phyloP scores from a whole-genome alignment of 2,113 vertebrate genomes.

The Microcebus murinus region DNA sequence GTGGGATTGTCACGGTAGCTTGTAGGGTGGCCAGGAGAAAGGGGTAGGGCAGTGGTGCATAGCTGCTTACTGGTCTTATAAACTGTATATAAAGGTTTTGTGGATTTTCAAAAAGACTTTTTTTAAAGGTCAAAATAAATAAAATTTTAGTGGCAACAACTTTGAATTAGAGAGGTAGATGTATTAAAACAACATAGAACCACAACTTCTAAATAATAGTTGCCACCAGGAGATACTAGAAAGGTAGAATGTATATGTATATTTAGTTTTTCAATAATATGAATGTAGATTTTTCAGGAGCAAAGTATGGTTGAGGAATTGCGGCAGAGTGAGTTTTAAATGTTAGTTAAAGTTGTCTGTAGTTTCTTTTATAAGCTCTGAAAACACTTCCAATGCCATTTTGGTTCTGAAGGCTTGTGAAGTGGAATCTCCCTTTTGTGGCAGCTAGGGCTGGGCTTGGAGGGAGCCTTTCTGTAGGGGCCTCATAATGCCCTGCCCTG shows the following conservation, averaged over 20 bases:
- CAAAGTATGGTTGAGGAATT: neutral
- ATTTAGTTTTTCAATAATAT: neutral
- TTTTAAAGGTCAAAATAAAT: conserved; percentile 51
- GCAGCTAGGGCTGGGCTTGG: neutral
- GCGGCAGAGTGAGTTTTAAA: conserved; percentile 14
- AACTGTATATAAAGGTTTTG: conserved; percentile 26
- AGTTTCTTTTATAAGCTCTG: conserved; percentile 19
- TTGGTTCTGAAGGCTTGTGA: neutral
- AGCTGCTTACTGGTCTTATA: conserved; percentile 41
- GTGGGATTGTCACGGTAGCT: neutral
- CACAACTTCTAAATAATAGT: neutral
- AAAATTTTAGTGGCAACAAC: neutral
- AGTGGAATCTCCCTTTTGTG: neutral
- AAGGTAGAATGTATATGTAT: neutral
- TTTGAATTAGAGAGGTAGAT: conserved; percentile 43
- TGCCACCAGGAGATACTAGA: neutral
- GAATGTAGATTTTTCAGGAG: neutral
- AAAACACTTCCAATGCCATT: neutral
- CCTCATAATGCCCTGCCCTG: neutral
- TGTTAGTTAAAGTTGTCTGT: neutral
- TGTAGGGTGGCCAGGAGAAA: neutral
- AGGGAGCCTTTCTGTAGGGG: neutral
- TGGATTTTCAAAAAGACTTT: neutral
- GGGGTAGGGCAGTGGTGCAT: neutral
- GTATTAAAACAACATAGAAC: neutral